Conservation (phyloP, 2,888 invertebrate species). For the Andrena marginata region DNA sequence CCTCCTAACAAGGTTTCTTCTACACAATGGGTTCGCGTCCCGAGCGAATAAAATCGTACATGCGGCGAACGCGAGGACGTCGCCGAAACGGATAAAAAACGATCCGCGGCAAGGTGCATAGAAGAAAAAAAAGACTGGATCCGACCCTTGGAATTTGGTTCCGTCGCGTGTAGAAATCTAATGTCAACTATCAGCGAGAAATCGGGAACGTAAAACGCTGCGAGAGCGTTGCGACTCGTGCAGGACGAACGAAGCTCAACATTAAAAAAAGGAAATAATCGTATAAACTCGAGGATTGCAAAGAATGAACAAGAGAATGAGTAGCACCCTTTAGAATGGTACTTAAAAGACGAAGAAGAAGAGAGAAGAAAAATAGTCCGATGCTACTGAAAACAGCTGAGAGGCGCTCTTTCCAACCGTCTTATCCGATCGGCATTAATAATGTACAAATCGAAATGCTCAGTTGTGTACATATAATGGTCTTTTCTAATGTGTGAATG, state of each 20-base stretch:
- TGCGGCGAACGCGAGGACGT: not conserved
- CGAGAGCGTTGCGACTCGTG: not conserved
- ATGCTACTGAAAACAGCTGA: slow-evolving; percentile 69
- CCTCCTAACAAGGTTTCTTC: not conserved
- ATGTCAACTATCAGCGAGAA: not conserved
- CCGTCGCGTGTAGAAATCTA: not conserved
- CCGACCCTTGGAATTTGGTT: not conserved
- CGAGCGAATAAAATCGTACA: slow-evolving; percentile 10
- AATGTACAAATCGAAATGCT: slow-evolving; percentile 68
- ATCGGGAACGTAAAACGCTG: not conserved
- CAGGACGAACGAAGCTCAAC: slow-evolving; percentile 1
- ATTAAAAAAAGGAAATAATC: not conserved
- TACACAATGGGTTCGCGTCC: not conserved
- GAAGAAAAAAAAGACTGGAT: not conserved
- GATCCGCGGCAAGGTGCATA: not conserved
- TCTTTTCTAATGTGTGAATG: slow-evolving; percentile 29
- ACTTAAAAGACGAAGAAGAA: not conserved
- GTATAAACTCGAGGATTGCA: not conserved
- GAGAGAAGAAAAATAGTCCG: slow-evolving; percentile 19
- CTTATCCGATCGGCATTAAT: slow-evolving; percentile 54
- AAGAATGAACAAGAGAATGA: not conserved
- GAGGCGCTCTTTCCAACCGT: slow-evolving; percentile 70
- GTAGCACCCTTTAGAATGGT: too few species aligned
- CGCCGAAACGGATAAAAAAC: slow-evolving; percentile 8
- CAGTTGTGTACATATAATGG: slow-evolving; percentile 36